Evolutionary conservation across 2,888 invertebrate genomes (phyloP), one percentile per base, ranked within the genome.

Genomic region (Myathropa florea): DNA sequence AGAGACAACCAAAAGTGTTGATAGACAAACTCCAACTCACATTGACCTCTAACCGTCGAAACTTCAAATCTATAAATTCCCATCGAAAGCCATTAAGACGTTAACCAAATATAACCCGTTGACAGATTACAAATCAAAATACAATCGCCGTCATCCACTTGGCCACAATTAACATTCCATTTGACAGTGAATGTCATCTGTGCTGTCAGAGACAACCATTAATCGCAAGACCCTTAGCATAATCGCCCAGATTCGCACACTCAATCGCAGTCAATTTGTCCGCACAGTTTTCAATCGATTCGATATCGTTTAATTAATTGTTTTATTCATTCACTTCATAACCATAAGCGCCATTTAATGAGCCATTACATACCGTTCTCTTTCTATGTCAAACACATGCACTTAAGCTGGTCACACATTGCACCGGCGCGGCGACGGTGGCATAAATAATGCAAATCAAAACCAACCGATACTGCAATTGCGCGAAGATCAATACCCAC

Each of bases 371-470:
- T 28, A 18, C 28, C 18, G 28, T 26, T 60, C n/a, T 18, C 18
- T 28, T 26, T 60, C 46, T 46, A 24, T 24, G 57, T 23, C 23
- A 57, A 57, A 57, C 24, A 23, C 46, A 46, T 18, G 12, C 57
- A 57, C 57, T 57, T 55, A 23, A 55, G 55, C 21, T 55, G 55
- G 55, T 23, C 21, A 55, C 57, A 57, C 12, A 57, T 46, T 18
- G 46, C 46, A 23, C 0, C 4, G 14, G 18, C 53, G 3, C 53
- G 10, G 33, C 33, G 6, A 7, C 33, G 10, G 9, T 53, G 53
- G 18, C n/a, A 80, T 80, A 84, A 84, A 81, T 76, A 84, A 77
- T 81, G 76, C 72, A 77, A 85, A 77, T 81, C 36, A 53, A 82
- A 78, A 61, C 24, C 82, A 73, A 78, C 36, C 61, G 57, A 60